Base-by-base conservation (phyloP, 2,797 vertebrate genomes). In the Enteromius fasciolatus region DNA sequence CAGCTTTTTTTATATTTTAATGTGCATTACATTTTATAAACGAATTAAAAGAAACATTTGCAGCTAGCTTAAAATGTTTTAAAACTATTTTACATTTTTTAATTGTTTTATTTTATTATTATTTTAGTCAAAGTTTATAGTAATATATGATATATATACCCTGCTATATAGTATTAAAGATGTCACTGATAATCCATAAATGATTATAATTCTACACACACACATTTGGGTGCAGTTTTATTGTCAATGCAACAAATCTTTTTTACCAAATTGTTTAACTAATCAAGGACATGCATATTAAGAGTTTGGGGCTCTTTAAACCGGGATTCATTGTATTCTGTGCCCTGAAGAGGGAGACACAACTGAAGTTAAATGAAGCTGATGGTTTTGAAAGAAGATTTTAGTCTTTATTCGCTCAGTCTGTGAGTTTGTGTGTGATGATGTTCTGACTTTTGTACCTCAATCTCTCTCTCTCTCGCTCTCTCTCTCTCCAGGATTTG, bases 291-390 rank as follows among this genome's bases (percentile, higher is more conserved):
- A 50, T 52, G 46, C 70, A 73, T 17, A 69, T 57, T 31, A 69
- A 41, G 17, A 57, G 18, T 28, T 12, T 59, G 66, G 41, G 14
- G n/a, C 15, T 61, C n/a, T 41, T 63, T 68, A 46, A 44, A 25
- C 18, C 5, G 12, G 39, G 28, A 28, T 67, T 66, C 8, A 28
- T 70, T 64, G 76, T 63, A 31, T 59, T 68, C 36, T 44, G 23
- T 41, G 72, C 23, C 72, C 81, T 83, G 81, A 57, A 76, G 81
- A 76, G 73, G 70, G 63, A 82, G 72, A 82, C 63, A 76, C 72
- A 76, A 67, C 73, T 57, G 23, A 76, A 68, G 39, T 64, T 76
- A 76, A 82, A 77, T 82, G 74, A 61, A 68, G 36, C 74, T 77
- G 59, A 75, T 75, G 36, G 11, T 67, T 18, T 57, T 11, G 46